Conservation (phyloP, 2,888 invertebrate species). For the Agrilus cyanescens region DNA sequence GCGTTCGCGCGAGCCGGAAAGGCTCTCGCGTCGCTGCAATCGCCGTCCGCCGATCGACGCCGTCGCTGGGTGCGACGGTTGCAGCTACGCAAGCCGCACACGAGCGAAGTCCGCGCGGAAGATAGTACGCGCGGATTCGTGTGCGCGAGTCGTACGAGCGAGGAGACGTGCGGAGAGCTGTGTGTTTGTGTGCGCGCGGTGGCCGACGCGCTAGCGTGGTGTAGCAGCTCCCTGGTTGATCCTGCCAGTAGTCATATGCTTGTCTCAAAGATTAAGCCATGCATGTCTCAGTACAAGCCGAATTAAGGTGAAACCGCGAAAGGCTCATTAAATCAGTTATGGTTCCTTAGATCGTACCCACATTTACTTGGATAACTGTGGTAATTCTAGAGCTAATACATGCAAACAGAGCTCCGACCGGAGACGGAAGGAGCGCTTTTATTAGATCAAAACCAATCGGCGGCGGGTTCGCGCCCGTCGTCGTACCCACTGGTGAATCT, state of each 20-base stretch:
- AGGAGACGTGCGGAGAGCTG: no score
- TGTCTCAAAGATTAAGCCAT: slow-evolving; percentile 57
- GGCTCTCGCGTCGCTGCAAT: no score
- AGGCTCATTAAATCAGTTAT: slow-evolving; percentile 50
- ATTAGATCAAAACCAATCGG: slow-evolving; percentile 45
- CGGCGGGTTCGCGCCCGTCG: slow-evolving; percentile 31
- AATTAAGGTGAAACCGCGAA: slow-evolving; percentile 46
- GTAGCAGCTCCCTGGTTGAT: slow-evolving; percentile 39
- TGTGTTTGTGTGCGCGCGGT: no score
- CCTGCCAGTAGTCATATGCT: slow-evolving; percentile 53
- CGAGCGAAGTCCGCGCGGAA: no score
- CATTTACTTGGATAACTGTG: slow-evolving; percentile 33
- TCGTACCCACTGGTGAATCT: slow-evolving; percentile 38
- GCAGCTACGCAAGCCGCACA: no score
- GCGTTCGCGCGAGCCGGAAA: no score
- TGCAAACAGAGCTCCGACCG: slow-evolving; percentile 41
- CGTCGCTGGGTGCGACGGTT: no score
- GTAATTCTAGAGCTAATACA: slow-evolving; percentile 58
- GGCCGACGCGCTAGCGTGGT: no score
- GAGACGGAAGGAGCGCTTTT: slow-evolving; percentile 40
- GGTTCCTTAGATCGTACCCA: slow-evolving; percentile 41
- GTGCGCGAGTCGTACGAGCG: no score
- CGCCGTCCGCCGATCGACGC: no score
- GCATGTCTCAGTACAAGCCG: slow-evolving; percentile 52
- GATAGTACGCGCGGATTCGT: no score